These are phyloP conservation scores for Acleris laterana DNA, from an alignment of 2,888 invertebrate species.

Conservation along the genomic window DNA sequence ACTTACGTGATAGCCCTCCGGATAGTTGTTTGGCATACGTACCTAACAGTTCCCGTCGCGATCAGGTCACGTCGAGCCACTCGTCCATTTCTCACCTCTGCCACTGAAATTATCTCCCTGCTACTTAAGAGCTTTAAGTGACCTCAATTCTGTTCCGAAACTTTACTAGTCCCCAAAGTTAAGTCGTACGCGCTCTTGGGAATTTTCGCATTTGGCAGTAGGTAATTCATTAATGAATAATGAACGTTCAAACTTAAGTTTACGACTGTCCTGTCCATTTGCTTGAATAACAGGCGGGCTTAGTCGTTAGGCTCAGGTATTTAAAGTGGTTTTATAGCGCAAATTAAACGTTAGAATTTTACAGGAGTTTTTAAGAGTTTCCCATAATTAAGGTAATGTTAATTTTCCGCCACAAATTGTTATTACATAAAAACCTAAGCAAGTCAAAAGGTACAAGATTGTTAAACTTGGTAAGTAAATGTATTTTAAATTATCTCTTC, in stretches of 20 bases:
- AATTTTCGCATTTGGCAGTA: slow-evolving; percentile 19
- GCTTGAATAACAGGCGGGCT: slow-evolving; percentile 15
- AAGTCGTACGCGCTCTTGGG: slow-evolving; percentile 13
- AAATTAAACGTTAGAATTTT: slow-evolving; percentile 1
- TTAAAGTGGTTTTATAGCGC: slow-evolving; percentile 10
- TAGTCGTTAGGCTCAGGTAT: slow-evolving; percentile 27
- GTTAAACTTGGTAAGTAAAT: background rate
- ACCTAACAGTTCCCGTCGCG: background rate
- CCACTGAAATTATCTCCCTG: slow-evolving; percentile 1
- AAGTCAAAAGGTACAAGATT: too few species aligned
- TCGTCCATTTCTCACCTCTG: background rate
- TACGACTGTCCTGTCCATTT: slow-evolving; percentile 34
- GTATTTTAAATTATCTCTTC: slow-evolving; percentile 2
- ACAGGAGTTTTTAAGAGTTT: background rate
- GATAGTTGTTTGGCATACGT: slow-evolving; percentile 1
- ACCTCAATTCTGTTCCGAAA: slow-evolving; percentile 20
- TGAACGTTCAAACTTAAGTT: slow-evolving; percentile 35
- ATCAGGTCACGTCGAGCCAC: background rate
- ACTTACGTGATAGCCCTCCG: slow-evolving; percentile 1
- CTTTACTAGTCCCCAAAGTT: slow-evolving; percentile 24
- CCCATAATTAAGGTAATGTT: background rate
- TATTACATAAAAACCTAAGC: background rate
- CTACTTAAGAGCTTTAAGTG: slow-evolving; percentile 8
- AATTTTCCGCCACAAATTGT: background rate
- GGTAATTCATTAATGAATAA: slow-evolving; percentile 33